These are phyloP conservation scores for Eutrigla gurnardus DNA, from an alignment of 2,797 vertebrate species.

Conservation along the genomic window DNA sequence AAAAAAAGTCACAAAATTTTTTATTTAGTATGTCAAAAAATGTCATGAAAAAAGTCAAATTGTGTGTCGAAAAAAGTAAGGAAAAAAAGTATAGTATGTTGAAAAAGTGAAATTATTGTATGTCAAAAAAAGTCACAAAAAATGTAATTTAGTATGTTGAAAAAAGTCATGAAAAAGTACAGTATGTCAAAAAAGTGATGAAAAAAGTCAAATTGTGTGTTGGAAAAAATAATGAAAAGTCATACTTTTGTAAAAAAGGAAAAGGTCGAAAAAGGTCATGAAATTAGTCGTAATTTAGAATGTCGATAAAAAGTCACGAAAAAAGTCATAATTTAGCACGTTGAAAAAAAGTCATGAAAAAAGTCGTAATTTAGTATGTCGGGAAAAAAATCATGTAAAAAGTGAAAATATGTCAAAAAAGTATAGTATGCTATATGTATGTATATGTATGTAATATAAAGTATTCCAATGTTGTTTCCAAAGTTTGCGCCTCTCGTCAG, in stretches of 20 bases:
- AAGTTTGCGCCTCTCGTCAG: not conserved
- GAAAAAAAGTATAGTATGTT: not conserved
- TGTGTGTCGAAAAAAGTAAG: not conserved
- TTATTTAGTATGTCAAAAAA: not conserved
- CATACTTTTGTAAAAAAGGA: too few relatives aligned
- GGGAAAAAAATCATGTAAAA: too few relatives aligned
- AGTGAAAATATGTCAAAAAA: not conserved
- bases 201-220: too few relatives aligned
- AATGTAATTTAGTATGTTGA: too few relatives aligned
- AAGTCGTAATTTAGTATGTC: not conserved
- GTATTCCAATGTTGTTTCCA: too few relatives aligned
- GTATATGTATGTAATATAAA: not conserved
- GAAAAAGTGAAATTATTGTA: not conserved
- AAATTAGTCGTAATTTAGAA: not conserved
- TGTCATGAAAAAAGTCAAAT: not conserved
- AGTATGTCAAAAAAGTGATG: too few relatives aligned
- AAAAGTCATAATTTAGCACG: too few relatives aligned
- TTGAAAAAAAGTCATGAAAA: too few relatives aligned
- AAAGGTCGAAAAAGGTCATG: too few relatives aligned
- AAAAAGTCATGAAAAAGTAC: too few relatives aligned
- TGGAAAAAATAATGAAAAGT: too few relatives aligned
- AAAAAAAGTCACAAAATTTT: not conserved
- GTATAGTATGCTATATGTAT: not conserved
- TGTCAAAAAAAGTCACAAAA: too few relatives aligned
- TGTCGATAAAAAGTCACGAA: not conserved